Evolutionary conservation across 2,888 invertebrate genomes (phyloP), one percentile per base, ranked within the genome.

Genomic region (Neoaliturus tenellus): DNA sequence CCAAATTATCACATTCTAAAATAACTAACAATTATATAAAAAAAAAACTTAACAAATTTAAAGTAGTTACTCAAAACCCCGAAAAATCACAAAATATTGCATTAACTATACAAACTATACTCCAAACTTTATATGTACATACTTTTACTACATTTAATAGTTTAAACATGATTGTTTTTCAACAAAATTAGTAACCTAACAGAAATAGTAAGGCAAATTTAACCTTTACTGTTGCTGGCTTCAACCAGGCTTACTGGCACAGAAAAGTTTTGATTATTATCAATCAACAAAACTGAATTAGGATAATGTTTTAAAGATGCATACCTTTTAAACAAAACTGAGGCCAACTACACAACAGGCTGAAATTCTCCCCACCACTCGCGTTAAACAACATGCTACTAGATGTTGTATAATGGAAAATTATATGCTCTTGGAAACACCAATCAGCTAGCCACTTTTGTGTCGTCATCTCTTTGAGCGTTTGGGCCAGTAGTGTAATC

Each of bases 21-120:
- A 67, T 31, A 14, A 14, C 6, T 35, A 33, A 67, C 33, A 33
- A 67, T 35, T 10, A 39, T 71, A 31, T n/a, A 28, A 71, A 33
- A 67, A 55, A 28, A 71, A 33, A 67, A 55, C 33, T 71, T 23
- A 35, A 39, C 35, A 35, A 67, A 33, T 33, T 33, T n/a, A 31
- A 78, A 33, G 4, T 31, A 78, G 20, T 78, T 55, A 17, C 14
- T 28, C 17, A 78, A 78, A 55, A 78, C 55, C 55, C 55, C 75
- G 3, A 33, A 51, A 75, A 75, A 48, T 75, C 48, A 75, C 44
- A 48, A 75, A 48, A 75, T 75, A 48, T 75, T 75, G 44, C 55
- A 33, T 6, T 78, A 20, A 55, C 78, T 55, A 33, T 33, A 78
- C 48, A 75, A 71, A 71, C 23, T 20, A 71, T 8, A 51, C 4